Evolutionary conservation across 2,888 invertebrate species (phyloP).

Genomic region (Himalopsyche japonica): DNA sequence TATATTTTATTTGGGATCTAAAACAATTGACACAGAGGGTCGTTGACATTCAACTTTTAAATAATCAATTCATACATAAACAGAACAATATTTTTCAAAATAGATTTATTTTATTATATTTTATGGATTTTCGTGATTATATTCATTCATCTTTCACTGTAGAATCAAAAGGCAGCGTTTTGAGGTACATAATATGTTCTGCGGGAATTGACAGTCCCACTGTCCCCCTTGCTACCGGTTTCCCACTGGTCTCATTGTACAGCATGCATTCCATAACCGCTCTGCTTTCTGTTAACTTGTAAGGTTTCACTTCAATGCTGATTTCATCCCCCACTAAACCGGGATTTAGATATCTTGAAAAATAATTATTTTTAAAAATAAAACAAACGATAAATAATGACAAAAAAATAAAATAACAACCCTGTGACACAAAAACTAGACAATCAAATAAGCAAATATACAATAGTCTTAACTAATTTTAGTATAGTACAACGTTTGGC

Average conservation of each 20-base stretch:
- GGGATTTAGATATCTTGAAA: background rate
- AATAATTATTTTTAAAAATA: background rate
- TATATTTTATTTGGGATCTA: no score
- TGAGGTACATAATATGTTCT: background rate
- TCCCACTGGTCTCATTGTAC: background rate
- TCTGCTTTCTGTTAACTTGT: background rate
- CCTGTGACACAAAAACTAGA: no score
- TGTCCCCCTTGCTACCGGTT: constrained; percentile 2
- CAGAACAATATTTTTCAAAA: no score
- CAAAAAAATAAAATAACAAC: no score
- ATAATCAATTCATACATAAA: no score
- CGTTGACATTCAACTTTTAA: no score
- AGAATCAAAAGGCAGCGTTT: constrained; percentile 4
- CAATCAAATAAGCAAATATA: background rate
- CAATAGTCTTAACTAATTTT: no score
- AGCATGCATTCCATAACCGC: constrained; percentile 18
- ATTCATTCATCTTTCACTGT: background rate
- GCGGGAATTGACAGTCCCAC: background rate
- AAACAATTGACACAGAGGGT: no score
- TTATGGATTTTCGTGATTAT: background rate
- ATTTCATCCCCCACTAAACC: constrained; percentile 6
- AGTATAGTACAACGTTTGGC: no score
- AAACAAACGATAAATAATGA: no score
- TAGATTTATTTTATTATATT: no score
- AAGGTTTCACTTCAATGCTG: background rate